Evolutionary conservation across 1,140 invertebrate genomes (phyloP), one percentile per base, ranked within the genome.

Genomic region (Odontomachus brunneus): DNA sequence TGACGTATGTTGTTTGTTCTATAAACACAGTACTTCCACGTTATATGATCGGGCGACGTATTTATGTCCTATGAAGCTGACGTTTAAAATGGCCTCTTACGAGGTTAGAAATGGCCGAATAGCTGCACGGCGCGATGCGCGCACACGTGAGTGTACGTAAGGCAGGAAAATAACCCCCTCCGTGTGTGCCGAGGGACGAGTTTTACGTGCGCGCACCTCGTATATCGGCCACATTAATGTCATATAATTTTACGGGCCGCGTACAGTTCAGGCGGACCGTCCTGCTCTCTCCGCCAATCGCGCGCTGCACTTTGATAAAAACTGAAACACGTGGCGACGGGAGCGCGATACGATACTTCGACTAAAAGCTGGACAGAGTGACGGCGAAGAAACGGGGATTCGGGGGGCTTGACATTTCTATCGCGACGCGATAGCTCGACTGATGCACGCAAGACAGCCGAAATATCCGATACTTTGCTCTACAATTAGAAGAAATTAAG

Each of bases 241-340:
- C 87, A 84, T 75, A 87, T 89, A 88, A 91, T 90, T 91, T 91
- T 86, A 91, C 84, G 87, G 83, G 84, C 80, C 83, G 60, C 62
- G 53, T 82, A 83, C 38, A 67, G 67, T 69, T 53, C 17, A 48
- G 49, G 33, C n/a, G 38, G 83, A n/a, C n/a, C 38, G 33, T 29
- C 60, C 24, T 65, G 38, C 38, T 5, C 29, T 3, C 29, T 2
- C 5, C 38, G 59, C 71, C 33, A 44, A 49, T 83, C 60, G 72
- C 22, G 72, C 22, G 19, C 22, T 59, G 22, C 26, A 60, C 76
- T 88, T 89, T 90, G 86, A 90, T 84, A 88, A 90, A 91, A 91
- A 85, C 49, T 71, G 59, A 24, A 38, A 69, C 65, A 38, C n/a
- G 33, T 44, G 75, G 48, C 33, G 51, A 44, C 38, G 19, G 9